Evolutionary conservation across 23 tunicate genomes (phyloP), one percentile per base, ranked within the genome.

Genomic region (Trididemnum nubilum): DNA sequence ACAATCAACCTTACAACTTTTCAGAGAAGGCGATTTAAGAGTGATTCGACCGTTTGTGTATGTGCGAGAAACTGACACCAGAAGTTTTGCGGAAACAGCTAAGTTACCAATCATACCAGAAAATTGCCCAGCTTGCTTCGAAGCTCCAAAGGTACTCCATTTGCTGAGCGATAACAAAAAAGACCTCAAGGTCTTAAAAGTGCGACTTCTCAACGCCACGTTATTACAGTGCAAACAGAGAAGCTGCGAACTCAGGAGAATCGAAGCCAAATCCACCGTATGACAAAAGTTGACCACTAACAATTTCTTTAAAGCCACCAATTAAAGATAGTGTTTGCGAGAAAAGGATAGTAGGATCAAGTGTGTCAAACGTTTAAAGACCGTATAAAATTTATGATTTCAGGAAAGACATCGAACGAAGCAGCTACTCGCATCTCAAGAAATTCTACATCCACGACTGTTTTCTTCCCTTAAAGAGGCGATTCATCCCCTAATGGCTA

Each of bases 91-190:
- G 18, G 97, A 96, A 64, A 30, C 60, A 7, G 59, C 87, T 21
- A 87, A 80, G 40, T 71, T 96, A n/a, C 99, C 99, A 0, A 86
- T 96, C 32, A 96, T 96, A 36, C 97, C 99, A 21, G 99, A 96
- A 75, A 96, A 96, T 67, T 96, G 99, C 73, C 99, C 99, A 19
- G 99, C 99, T 0, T 96, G 99, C 50, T 96, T 96, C 64, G 96
- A 93, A 59, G 97, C 96, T 31, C 99, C 99, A 26, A 96, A 92
- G 54, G 92, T 87, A 64, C 40, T 21, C 54, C 15, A 28, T 19
- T n/a, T n/a, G n/a, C n/a, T n/a, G n/a, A n/a, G n/a, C n/a, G n/a
- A n/a, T n/a, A n/a, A n/a, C 30, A n/a, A n/a, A n/a, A n/a, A n/a
- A 50, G 58, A 50, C 27, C 21, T 50, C 15, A 19, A 15, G 58